A percentile compares a stretch with the other conserved stretches of the same genome.
Conservation (phyloP, 1,140 invertebrate species). For the Paraescarpia echinospica region DNA sequence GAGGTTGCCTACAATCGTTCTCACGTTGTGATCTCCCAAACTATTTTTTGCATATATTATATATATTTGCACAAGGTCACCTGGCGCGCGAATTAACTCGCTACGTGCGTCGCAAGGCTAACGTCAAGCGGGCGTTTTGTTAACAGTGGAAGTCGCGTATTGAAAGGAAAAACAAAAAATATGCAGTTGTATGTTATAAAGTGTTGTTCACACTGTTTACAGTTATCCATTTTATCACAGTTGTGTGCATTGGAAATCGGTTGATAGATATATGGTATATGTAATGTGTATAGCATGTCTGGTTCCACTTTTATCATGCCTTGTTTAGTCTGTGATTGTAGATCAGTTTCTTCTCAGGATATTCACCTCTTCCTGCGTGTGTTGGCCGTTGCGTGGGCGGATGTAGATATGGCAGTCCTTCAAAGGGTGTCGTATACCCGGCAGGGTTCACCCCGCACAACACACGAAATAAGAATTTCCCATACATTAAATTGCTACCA, state of each 20-base stretch:
- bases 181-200: neutral
- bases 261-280: neutral
- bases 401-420: neutral
- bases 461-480: neutral
- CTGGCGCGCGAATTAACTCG: neutral
- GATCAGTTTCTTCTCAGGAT: neutral
- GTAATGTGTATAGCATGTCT: neutral
- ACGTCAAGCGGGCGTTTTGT: neutral
- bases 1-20: neutral
- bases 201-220: neutral
- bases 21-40: neutral
- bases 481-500: neutral
- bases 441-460: neutral
- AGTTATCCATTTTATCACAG: neutral
- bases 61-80: neutral
- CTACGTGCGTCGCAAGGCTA: neutral
- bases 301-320: neutral
- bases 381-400: neutral
- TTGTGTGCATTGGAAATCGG: neutral
- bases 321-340: conserved; percentile 1
- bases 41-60: neutral
- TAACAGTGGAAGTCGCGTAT: neutral
- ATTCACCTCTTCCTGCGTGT: neutral
- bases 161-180: neutral
- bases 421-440: neutral